Percentiles rank a stretch among this genome's conserved stretches.
Conservation (phyloP, 1,140 invertebrate genomes). For the Ganaspis sp. region DNA sequence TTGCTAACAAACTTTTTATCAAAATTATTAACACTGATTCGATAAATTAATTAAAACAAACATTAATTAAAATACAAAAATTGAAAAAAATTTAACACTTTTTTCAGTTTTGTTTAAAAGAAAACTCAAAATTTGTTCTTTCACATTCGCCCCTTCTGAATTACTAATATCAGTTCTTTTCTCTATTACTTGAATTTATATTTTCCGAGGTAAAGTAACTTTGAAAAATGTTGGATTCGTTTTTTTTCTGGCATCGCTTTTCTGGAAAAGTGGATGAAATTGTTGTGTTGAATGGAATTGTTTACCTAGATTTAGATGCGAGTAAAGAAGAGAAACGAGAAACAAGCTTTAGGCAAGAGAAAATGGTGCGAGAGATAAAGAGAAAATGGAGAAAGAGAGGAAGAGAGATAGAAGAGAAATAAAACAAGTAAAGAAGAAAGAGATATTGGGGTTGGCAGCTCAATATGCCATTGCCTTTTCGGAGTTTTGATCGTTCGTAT, state of each 20-base stretch:
- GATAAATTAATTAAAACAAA: too few relatives aligned
- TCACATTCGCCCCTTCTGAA: too few relatives aligned
- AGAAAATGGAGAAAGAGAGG: too few relatives aligned
- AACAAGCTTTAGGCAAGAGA: not conserved
- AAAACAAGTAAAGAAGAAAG: not conserved
- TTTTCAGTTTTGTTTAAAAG: too few relatives aligned
- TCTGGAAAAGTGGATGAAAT: slow-evolving; percentile 1
- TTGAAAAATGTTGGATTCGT: not conserved
- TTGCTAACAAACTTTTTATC: too few relatives aligned
- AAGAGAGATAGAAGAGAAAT: not conserved
- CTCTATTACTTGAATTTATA: too few relatives aligned
- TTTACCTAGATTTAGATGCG: slow-evolving; percentile 1
- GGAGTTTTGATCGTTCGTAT: slow-evolving; percentile 4
- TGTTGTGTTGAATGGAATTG: slow-evolving; percentile 4
- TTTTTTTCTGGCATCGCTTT: not conserved
- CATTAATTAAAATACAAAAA: too few relatives aligned
- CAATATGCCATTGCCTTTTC: slow-evolving; percentile 10
- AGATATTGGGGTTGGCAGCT: slow-evolving; percentile 20
- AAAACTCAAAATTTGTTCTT: too few relatives aligned
- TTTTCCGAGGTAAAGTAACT: not conserved
- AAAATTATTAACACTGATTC: too few relatives aligned
- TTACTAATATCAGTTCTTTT: too few relatives aligned
- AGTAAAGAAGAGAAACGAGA: not conserved
- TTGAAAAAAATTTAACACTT: too few relatives aligned
- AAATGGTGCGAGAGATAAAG: not conserved